phyloP scores from a whole-genome alignment of 2,888 invertebrate species.

The Plemyria rubiginata region DNA sequence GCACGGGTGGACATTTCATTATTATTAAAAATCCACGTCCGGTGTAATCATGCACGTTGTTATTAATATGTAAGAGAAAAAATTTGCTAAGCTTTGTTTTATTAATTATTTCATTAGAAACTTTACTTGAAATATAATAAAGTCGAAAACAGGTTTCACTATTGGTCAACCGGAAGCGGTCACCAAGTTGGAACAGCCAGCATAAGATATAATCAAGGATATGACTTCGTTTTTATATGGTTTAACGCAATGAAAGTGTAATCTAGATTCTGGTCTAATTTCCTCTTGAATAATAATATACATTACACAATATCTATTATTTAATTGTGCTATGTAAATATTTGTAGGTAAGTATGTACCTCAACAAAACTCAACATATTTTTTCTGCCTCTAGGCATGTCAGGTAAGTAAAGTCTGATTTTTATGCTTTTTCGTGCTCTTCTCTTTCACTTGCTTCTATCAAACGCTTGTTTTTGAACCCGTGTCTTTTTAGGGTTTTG shows the following conservation, averaged over 20 bases:
- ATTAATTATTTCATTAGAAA: background rate
- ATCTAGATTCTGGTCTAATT: slow-evolving; percentile 6
- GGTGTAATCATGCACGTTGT: slow-evolving; percentile 10
- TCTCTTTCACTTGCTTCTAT: no score
- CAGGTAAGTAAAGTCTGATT: no score
- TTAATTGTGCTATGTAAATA: no score
- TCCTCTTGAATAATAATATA: slow-evolving; percentile 11
- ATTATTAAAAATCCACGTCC: slow-evolving; percentile 1
- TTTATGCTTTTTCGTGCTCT: no score
- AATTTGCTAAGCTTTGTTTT: background rate
- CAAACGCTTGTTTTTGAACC: no score
- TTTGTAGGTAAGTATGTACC: no score
- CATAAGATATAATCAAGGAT: slow-evolving; percentile 38
- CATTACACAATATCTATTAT: background rate
- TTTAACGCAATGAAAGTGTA: slow-evolving; percentile 4
- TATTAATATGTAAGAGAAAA: background rate
- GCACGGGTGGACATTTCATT: no score
- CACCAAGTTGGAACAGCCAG: slow-evolving; percentile 29
- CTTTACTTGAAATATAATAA: background rate
- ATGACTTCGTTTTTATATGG: slow-evolving; percentile 14
- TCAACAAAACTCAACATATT: no score
- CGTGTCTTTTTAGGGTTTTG: no score
- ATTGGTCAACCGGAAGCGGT: slow-evolving; percentile 33
- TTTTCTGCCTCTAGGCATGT: no score
- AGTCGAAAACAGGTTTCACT: slow-evolving; percentile 8